These are phyloP conservation scores for Trypoxylus dichotomus DNA, from an alignment of 1,140 invertebrate species.

Conservation along the genomic window DNA sequence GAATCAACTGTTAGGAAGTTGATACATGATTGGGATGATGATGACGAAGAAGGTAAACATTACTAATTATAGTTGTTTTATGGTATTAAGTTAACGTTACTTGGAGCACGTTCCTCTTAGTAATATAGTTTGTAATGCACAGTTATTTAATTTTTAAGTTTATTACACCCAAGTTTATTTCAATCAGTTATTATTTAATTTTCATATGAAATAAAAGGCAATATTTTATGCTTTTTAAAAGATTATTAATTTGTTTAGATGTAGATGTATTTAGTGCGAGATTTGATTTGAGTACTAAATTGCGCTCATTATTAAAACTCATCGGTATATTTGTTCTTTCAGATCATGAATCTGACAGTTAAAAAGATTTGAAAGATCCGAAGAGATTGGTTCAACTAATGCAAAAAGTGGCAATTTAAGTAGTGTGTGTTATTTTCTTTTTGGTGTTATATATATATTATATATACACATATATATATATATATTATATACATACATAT, in stretches of 20 bases:
- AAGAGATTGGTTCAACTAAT: slow-evolving; percentile 1
- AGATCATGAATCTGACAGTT: slow-evolving; percentile 9
- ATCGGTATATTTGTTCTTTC: background rate
- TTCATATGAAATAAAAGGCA: background rate
- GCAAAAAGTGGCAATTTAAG: background rate
- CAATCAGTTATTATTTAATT: background rate
- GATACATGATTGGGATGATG: slow-evolving; percentile 54
- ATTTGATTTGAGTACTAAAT: background rate
- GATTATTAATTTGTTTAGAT: background rate
- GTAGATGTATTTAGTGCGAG: background rate
- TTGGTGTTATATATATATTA: too few species aligned
- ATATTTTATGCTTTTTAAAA: background rate
- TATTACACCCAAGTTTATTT: background rate
- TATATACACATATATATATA: too few species aligned
- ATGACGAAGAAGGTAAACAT: slow-evolving; percentile 45
- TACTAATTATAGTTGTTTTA: background rate
- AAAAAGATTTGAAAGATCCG: background rate
- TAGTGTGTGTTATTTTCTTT: background rate
- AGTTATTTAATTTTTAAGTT: too few species aligned
- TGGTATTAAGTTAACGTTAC: background rate
- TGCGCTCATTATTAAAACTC: background rate
- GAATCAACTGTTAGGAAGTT: slow-evolving; percentile 46
- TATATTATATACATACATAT: too few species aligned
- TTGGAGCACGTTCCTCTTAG: too few species aligned
- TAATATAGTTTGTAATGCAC: too few species aligned